A percentile compares a stretch with the other conserved stretches of the same genome.
phyloP scores from a whole-genome alignment of 2,113 vertebrate genomes.

The Hemiscyllium ocellatum region DNA sequence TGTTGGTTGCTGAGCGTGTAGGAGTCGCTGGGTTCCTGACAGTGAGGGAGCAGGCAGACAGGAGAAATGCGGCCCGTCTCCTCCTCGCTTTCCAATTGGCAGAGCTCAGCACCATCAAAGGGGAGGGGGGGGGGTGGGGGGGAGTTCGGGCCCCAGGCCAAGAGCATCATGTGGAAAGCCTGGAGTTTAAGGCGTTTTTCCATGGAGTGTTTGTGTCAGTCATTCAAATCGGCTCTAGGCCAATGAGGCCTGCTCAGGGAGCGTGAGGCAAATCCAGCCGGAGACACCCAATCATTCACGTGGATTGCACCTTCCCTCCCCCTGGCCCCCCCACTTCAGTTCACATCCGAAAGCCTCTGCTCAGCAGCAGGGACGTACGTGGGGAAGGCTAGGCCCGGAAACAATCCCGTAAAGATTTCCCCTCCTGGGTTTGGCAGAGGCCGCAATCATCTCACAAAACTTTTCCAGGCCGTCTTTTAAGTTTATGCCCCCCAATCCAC shows the following conservation, averaged over 20 bases:
- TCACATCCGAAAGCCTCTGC: neutral
- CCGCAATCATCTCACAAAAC: neutral
- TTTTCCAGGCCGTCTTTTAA: neutral
- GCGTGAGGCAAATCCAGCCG: no score
- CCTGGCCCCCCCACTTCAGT: neutral
- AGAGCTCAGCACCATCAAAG: constrained; percentile 3
- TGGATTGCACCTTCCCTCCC: neutral
- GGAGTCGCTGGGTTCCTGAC: neutral
- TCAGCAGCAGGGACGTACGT: neutral
- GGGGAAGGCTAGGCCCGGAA: neutral
- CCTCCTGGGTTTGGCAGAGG: neutral
- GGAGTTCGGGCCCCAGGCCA: neutral
- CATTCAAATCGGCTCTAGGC: constrained; percentile 20
- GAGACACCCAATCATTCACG: neutral
- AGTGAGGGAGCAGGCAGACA: constrained; percentile 11
- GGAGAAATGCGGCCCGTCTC: neutral
- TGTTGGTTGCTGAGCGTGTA: no score
- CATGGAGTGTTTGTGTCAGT: constrained; percentile 30
- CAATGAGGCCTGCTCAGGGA: neutral
- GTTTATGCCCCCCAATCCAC: neutral
- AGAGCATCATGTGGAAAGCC: constrained; percentile 24
- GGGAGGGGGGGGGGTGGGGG: no score
- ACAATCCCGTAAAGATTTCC: neutral
- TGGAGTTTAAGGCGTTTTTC: constrained; percentile 27
- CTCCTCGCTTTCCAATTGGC: no score